Percentiles rank a stretch among this genome's conserved stretches.
These are phyloP conservation scores for Cololabis saira DNA, from an alignment of 2,113 vertebrate species.

Conservation along the genomic window DNA sequence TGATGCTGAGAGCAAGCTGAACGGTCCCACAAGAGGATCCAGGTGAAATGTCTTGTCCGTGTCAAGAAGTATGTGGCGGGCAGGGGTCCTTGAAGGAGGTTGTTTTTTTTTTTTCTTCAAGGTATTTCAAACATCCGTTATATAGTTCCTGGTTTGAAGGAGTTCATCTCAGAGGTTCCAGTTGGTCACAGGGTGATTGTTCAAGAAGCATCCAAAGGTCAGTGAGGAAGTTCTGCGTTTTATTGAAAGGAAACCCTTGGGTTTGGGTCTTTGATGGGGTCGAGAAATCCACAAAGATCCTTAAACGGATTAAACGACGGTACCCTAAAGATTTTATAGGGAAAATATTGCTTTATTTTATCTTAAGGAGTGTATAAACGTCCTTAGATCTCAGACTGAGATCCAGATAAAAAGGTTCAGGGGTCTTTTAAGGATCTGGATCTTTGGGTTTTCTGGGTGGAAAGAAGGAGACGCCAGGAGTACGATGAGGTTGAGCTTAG, in stretches of 20 bases:
- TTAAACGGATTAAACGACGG: background rate
- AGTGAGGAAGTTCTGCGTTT: too few species aligned
- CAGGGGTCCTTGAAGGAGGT: conserved; percentile 4
- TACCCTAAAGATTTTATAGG: too few species aligned
- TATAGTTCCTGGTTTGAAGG: background rate
- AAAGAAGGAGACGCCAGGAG: too few species aligned
- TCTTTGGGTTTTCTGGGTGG: too few species aligned
- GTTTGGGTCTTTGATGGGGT: background rate
- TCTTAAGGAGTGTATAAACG: too few species aligned
- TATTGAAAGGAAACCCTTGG: background rate
- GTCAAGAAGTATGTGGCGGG: conserved; percentile 28
- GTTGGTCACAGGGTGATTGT: background rate
- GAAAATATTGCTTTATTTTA: too few species aligned
- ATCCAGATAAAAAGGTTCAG: too few species aligned
- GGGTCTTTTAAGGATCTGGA: too few species aligned
- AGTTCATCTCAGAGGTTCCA: background rate
- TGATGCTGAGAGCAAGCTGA: conserved; percentile 79
- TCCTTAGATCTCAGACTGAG: too few species aligned
- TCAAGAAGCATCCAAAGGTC: too few species aligned
- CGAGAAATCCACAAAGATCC: background rate
- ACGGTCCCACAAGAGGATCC: conserved; percentile 65
- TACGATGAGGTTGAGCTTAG: too few species aligned
- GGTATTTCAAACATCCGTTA: conserved; percentile 27
- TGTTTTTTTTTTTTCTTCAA: background rate
- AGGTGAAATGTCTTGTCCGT: conserved; percentile 70